Conservation (phyloP, 2,888 invertebrate genomes). For the Balanococcus diminutus region DNA sequence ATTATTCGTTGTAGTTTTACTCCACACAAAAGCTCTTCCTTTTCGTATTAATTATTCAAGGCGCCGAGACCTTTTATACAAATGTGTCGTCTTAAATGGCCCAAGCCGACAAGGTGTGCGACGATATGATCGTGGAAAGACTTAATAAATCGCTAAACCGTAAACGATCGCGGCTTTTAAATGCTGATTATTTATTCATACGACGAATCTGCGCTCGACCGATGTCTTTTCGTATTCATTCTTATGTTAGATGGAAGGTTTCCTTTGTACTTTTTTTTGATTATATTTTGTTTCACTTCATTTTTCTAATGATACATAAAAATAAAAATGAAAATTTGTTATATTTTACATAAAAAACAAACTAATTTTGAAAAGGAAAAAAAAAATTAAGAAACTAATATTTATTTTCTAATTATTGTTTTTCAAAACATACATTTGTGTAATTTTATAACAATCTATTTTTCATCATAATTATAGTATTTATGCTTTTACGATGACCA, state of each 20-base stretch:
- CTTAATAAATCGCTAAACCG: conserved; percentile 17
- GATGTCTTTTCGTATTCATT: background rate
- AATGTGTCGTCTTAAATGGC: conserved; percentile 20
- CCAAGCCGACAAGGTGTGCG: background rate
- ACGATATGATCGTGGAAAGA: background rate
- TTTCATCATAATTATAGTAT: too few species aligned
- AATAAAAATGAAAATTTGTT: too few species aligned
- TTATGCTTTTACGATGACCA: too few species aligned
- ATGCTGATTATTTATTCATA: background rate
- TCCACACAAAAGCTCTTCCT: background rate
- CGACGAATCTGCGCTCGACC: background rate
- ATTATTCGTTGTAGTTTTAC: conserved; percentile 28
- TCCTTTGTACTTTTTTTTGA: too few species aligned
- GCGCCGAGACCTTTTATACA: background rate
- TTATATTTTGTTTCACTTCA: too few species aligned
- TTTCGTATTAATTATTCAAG: background rate
- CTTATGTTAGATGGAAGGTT: background rate
- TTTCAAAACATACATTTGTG: too few species aligned
- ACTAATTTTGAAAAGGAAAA: too few species aligned
- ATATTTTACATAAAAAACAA: too few species aligned
- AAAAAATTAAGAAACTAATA: too few species aligned
- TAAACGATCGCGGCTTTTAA: conserved; percentile 21
- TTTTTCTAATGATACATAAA: too few species aligned
- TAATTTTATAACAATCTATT: too few species aligned
- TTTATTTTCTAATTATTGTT: too few species aligned